Percentiles rank a stretch among this genome's conserved stretches.
These are phyloP conservation scores for Cotesia chilonis DNA, from an alignment of 1,140 invertebrate species.

Conservation along the genomic window DNA sequence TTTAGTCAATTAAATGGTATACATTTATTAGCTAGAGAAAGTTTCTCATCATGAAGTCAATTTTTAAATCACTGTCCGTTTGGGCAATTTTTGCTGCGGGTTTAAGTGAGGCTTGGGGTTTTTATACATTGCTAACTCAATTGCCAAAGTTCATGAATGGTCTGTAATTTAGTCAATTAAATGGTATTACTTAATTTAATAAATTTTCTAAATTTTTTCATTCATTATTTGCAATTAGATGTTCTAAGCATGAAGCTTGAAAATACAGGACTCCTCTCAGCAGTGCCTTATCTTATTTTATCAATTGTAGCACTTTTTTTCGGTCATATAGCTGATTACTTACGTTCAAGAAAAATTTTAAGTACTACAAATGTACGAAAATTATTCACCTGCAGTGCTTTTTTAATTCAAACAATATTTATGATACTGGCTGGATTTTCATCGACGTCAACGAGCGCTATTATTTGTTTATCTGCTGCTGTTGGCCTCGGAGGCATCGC, in stretches of 20 bases:
- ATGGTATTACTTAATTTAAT: too few relatives aligned
- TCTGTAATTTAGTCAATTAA: slow-evolving; percentile 49
- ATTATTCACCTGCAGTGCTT: slow-evolving; percentile 80
- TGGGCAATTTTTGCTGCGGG: slow-evolving; percentile 92
- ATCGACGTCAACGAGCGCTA: slow-evolving; percentile 71
- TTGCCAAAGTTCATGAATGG: slow-evolving; percentile 91
- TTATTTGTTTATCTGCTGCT: slow-evolving; percentile 82
- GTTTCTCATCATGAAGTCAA: slow-evolving; percentile 77
- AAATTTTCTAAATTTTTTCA: not conserved
- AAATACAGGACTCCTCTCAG: slow-evolving; percentile 82
- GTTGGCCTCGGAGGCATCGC: slow-evolving; percentile 89
- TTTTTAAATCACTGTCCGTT: slow-evolving; percentile 85
- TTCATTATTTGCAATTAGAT: slow-evolving; percentile 62
- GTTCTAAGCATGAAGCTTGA: slow-evolving; percentile 76
- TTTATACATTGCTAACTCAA: slow-evolving; percentile 90
- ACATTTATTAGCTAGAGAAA: slow-evolving; percentile 46
- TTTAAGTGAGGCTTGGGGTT: slow-evolving; percentile 97
- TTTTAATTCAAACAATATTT: slow-evolving; percentile 83
- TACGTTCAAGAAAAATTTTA: slow-evolving; percentile 71
- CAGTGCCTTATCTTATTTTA: slow-evolving; percentile 88
- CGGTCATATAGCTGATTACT: slow-evolving; percentile 83
- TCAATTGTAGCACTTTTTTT: slow-evolving; percentile 78
- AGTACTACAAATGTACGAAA: slow-evolving; percentile 79
- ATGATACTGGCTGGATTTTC: slow-evolving; percentile 82
- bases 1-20: not conserved